Evolutionary conservation across 2,113 vertebrate species (phyloP), one percentile per base, ranked within the genome.

Genomic region (Trachemys scripta): DNA sequence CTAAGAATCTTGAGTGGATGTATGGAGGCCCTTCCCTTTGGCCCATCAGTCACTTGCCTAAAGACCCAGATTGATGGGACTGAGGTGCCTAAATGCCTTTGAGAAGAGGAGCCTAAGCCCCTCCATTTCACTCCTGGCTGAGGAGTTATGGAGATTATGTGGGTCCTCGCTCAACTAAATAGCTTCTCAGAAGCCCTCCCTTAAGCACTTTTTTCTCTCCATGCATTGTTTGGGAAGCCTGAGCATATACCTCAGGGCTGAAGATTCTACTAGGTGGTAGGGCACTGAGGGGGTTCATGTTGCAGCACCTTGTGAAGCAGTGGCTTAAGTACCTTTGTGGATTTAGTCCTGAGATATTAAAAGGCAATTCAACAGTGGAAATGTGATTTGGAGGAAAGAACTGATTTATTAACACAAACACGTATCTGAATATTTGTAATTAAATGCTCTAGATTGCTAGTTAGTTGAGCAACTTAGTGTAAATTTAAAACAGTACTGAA

Each of bases 371-470:
- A 14, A 31, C 24, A 19, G 5, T 42, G 10, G 24, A 57, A 82
- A 16, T 19, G 14, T 86, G 72, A 65, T 90, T 82, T 84, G 56
- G 51, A 79, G 78, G 80, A 86, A 42, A 94, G 16, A n/a, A 35
- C 31, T 9, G 35, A 87, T 86, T 86, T 80, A 89, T 82, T 49
- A 27, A 76, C 51, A 86, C 79, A 88, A 82, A 16, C 17, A 75
- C 8, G 2, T 12, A 88, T 8, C 17, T 38, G 80, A 50, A 47
- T 7, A 38, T 89, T 85, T 79, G 35, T 49, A 57, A 72, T 8
- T 10, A 62, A 49, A n/a, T 4, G 0, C 16, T 75, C 31, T 75
- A 75, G 69, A 19, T 42, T 42, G 69, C 19, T 75, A 75, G 38
- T 42, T 42, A 42, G 19, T 42, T 75, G 69, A 75, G 22, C 10